Evolutionary conservation across 2,797 vertebrate species (phyloP).

Genomic region (Pangasius sanitwongsei): DNA sequence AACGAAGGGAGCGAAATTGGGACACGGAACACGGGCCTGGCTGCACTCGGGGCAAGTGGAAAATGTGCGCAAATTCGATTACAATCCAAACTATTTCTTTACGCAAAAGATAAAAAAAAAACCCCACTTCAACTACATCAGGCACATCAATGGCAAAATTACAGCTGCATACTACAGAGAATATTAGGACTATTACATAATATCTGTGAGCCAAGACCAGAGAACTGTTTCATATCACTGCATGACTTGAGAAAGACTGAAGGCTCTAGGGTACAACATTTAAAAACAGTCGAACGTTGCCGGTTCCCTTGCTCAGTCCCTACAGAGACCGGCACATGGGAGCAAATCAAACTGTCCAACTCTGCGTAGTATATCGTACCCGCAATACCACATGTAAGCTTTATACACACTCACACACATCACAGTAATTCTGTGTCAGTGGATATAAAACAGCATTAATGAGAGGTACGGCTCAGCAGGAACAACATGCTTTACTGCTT

Average conservation of each 20-base stretch:
- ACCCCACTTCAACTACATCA: neutral
- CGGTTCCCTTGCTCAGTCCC: neutral
- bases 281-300: slow-evolving; percentile 15
- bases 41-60: neutral
- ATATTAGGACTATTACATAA: neutral
- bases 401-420: neutral
- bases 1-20: neutral
- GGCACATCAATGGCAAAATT: slow-evolving; percentile 45
- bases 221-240: slow-evolving; percentile 4
- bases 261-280: neutral
- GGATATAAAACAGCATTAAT: slow-evolving; percentile 15
- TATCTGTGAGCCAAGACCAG: neutral
- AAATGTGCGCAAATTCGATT: neutral
- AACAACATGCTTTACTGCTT: slow-evolving; percentile 10
- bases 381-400: neutral
- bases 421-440: neutral
- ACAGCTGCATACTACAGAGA: slow-evolving; percentile 37
- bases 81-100: neutral
- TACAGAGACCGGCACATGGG: neutral
- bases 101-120: neutral
- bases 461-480: neutral
- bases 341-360: neutral
- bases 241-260: neutral
- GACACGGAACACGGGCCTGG: neutral
- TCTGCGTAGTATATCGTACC: neutral